Conservation (phyloP, 1,140 invertebrate species). For the Limonius californicus region DNA sequence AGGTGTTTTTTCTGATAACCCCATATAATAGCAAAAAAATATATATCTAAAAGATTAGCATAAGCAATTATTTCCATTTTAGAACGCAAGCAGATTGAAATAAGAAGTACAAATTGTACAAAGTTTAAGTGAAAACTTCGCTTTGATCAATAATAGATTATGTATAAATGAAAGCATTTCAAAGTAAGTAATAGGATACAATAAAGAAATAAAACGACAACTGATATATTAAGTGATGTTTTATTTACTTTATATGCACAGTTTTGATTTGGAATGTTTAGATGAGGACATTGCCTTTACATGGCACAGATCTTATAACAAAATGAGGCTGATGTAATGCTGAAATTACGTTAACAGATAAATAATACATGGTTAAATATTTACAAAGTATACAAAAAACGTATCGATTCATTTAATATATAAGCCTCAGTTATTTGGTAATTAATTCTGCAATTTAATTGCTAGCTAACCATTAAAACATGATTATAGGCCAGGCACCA, state of each 20-base stretch:
- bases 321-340: conserved; percentile 10
- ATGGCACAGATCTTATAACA: conserved; percentile 9
- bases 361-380: conserved; percentile 12
- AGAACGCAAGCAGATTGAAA: too few relatives aligned
- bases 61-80: too few relatives aligned
- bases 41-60: too few relatives aligned
- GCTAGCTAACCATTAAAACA: conserved; percentile 14
- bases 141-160: too few relatives aligned
- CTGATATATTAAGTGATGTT: conserved; percentile 3
- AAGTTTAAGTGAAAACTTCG: too few relatives aligned
- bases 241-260: conserved; percentile 13
- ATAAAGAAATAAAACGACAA: not conserved
- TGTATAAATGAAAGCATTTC: too few relatives aligned
- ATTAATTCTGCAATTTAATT: conserved; percentile 9
- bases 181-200: not conserved
- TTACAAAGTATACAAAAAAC: conserved; percentile 12
- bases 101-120: too few relatives aligned
- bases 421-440: conserved; percentile 12
- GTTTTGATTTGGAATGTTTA: conserved; percentile 13
- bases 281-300: conserved; percentile 6
- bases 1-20: too few relatives aligned
- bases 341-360: conserved; percentile 9
- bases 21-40: too few relatives aligned
- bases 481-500: conserved; percentile 7
- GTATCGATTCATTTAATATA: conserved; percentile 4